These are phyloP conservation scores for Epiblema foenella DNA, from an alignment of 2,888 invertebrate species.

Conservation along the genomic window DNA sequence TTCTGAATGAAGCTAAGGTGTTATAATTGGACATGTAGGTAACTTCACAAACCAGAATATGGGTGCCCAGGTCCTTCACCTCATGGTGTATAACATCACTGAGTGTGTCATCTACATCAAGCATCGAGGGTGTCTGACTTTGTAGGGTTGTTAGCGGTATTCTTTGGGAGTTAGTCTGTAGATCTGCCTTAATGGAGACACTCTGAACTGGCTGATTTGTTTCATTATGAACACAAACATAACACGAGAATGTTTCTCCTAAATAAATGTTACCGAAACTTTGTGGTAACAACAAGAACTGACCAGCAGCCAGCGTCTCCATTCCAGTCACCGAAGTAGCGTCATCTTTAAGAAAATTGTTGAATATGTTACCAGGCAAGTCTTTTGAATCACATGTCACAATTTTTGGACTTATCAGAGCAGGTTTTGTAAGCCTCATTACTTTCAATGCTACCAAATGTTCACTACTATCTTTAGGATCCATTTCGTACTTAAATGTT, in stretches of 20 bases:
- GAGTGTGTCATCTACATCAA: conserved; percentile 92
- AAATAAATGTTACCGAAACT: conserved; percentile 99
- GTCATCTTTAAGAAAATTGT: conserved; percentile 91
- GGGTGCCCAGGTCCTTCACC: conserved; percentile 99
- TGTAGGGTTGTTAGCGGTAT: conserved; percentile 92
- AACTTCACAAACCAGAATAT: conserved; percentile 98
- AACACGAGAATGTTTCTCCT: conserved; percentile 99
- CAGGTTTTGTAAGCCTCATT: conserved; percentile 97
- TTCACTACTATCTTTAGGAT: conserved; percentile 85
- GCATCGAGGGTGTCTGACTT: conserved; percentile 85
- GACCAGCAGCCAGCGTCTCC: conserved; percentile 93
- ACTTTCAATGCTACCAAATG: conserved; percentile 90
- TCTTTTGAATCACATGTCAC: conserved; percentile 94
- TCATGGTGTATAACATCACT: conserved; percentile 99
- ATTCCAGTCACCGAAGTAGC: conserved; percentile 92
- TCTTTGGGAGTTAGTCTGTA: conserved; percentile 96
- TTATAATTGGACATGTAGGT: conserved; percentile 92
- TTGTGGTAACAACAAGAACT: conserved; percentile 96
- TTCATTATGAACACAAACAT: conserved; percentile 98
- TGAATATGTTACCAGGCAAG: conserved; percentile 92
- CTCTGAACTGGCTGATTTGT: conserved; percentile 93
- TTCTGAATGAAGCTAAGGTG: conserved; percentile 93
- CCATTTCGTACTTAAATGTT: conserved; percentile 68
- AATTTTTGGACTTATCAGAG: conserved; percentile 91
- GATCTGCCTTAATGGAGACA: conserved; percentile 95